These are phyloP conservation scores for Synchiropus splendidus DNA, from an alignment of 2,113 vertebrate genomes.

Conservation along the genomic window DNA sequence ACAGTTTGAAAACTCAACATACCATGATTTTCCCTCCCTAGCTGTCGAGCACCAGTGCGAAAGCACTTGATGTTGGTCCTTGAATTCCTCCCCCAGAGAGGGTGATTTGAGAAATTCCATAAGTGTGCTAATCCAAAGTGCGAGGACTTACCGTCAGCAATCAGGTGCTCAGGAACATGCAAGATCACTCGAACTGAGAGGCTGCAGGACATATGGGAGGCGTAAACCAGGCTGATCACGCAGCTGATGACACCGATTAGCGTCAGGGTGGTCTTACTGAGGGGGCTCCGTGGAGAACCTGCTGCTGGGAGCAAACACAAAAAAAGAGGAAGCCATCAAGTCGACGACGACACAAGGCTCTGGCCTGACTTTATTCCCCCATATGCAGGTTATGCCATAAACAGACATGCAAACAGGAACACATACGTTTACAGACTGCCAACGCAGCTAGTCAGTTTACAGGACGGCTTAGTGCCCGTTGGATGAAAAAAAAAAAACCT, in stretches of 20 bases:
- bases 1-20: too few relatives aligned
- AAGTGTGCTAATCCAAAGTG: too few relatives aligned
- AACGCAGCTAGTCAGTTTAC: slow-evolving; percentile 24
- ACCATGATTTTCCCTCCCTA: too few relatives aligned
- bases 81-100: slow-evolving; percentile 1
- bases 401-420: slow-evolving; percentile 12
- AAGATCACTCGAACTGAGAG: slow-evolving; percentile 87
- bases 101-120: background rate
- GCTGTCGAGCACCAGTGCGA: too few relatives aligned
- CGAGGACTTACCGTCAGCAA: slow-evolving; percentile 81
- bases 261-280: slow-evolving; percentile 96
- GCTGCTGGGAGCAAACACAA: slow-evolving; percentile 38
- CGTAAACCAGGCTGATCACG: slow-evolving; percentile 83
- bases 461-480: slow-evolving; percentile 40
- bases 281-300: slow-evolving; percentile 90
- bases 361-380: background rate
- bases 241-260: slow-evolving; percentile 94
- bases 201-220: slow-evolving; percentile 88
- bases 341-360: slow-evolving; percentile 20
- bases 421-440: slow-evolving; percentile 9
- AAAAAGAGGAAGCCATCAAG: slow-evolving; percentile 11
- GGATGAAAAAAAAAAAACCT: slow-evolving; percentile 49
- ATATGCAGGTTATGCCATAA: slow-evolving; percentile 1
- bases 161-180: slow-evolving; percentile 93
- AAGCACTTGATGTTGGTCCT: too few relatives aligned